Evolutionary conservation across 2,888 invertebrate species (phyloP), one percentile per base, ranked within the genome.

Genomic region (Ferdinandea cuprea): DNA sequence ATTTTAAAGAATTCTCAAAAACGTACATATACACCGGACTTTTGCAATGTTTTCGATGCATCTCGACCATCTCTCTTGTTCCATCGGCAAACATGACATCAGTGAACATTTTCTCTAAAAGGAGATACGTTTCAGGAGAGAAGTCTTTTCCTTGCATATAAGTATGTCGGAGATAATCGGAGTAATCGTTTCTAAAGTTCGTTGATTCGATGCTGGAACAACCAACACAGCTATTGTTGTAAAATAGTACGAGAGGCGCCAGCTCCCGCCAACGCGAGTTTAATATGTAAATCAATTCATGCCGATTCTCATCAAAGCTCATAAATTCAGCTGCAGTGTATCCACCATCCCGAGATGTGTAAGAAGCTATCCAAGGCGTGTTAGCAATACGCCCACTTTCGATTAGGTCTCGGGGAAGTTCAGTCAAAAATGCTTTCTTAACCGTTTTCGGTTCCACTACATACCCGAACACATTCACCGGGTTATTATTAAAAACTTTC

Each of bases 381-480:
- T 93, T 92, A 52, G 92, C 92, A 86, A 93, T 93, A 48, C 92
- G 90, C 0, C 94, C 94, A 7, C 91, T 90, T 32, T 86, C 85
- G 30, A 91, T 87, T 37, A 92, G 90, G 52, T 92, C 91, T 86
- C 92, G 92, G 0, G 96, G 95, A 85, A 94, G 92, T 83, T 94
- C 92, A 1, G 92, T 92, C n/a, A 96, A 89, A 91, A 95, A 94
- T 1, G 94, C 93, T 28, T 92, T 91, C 7, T 90, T 86, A 0
- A 89, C 87, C 3, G 86, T 86, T 0, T 88, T 68, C 0, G 92
- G 89, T 86, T 96, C 96, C 0, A 93, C 91, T 0, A 94, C 94
- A 0, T 95, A 94, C 0, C 93, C 94, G 88, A 95, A 95, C 1
- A 94, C 94, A 0, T 94, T 93, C 88, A 94, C 94, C 85, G 95